Conservation (phyloP, 2,113 vertebrate species). For the Melanostigma gelatinosum region DNA sequence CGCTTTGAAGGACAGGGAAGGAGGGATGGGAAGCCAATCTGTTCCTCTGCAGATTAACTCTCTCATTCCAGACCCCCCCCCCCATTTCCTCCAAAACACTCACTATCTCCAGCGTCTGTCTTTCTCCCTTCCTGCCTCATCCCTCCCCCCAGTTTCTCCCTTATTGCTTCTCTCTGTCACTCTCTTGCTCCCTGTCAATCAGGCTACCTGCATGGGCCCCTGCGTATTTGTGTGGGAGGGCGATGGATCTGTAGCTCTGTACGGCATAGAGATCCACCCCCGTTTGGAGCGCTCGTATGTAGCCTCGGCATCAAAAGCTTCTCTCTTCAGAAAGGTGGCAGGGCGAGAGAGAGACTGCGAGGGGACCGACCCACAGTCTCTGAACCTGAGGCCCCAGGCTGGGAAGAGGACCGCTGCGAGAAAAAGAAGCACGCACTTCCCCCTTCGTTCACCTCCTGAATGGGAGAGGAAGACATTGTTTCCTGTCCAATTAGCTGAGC, state of each 20-base stretch:
- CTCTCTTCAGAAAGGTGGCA: conserved; percentile 15
- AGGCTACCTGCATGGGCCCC: conserved; percentile 45
- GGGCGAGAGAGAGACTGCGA: conserved; percentile 10
- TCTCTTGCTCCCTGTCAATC: conserved; percentile 63
- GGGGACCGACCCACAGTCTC: not conserved
- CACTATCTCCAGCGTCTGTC: conserved; percentile 65
- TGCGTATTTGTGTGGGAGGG: conserved; percentile 60
- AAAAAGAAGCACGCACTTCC: conserved; percentile 28
- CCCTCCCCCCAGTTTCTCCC: conserved; percentile 43
- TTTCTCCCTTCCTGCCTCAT: conserved; percentile 22
- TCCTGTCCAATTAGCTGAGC: conserved; percentile 67
- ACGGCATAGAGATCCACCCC: conserved; percentile 31
- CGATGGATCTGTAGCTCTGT: conserved; percentile 40
- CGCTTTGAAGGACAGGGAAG: conserved; percentile 72
- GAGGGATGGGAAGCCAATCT: conserved; percentile 67
- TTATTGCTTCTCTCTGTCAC: conserved; percentile 49
- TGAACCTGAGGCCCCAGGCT: conserved; percentile 33
- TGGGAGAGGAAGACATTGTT: conserved; percentile 42
- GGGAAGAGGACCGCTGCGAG: conserved; percentile 24
- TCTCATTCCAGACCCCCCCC: conserved; percentile 64
- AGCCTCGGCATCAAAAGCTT: conserved; percentile 47
- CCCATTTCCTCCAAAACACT: conserved; percentile 64
- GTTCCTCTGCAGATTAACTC: conserved; percentile 79
- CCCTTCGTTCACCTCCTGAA: conserved; percentile 43
- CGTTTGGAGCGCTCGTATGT: not conserved